These are phyloP conservation scores for Sphaeridia pumilis DNA, from an alignment of 2,888 invertebrate genomes.

Conservation along the genomic window DNA sequence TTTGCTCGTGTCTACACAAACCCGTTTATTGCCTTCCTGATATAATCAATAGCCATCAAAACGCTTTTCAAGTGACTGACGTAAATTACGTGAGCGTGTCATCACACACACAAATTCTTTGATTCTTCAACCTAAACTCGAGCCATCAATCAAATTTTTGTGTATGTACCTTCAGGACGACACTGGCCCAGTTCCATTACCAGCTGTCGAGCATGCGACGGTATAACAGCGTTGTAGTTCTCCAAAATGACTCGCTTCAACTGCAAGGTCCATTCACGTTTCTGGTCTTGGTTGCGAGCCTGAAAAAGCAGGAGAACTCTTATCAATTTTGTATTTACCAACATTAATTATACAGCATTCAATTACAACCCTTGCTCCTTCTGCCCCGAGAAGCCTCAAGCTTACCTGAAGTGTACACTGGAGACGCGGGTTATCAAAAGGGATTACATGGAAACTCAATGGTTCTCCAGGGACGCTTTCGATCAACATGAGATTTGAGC, in stretches of 20 bases:
- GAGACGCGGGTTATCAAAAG: constrained; percentile 84
- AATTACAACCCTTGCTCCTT: neutral
- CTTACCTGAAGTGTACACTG: constrained; percentile 73
- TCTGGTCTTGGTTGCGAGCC: constrained; percentile 71
- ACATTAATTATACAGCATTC: neutral
- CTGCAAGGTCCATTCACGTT: constrained; percentile 69
- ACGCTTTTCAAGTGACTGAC: neutral
- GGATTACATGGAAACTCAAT: constrained; percentile 89
- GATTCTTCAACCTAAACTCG: neutral
- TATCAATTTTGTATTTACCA: too few relatives aligned
- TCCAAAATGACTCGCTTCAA: constrained; percentile 81
- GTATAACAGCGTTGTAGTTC: constrained; percentile 84
- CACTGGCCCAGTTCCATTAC: constrained; percentile 73
- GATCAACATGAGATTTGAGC: constrained; percentile 92
- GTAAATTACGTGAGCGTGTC: too few relatives aligned
- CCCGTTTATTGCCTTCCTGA: neutral
- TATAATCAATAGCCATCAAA: neutral
- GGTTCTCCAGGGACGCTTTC: constrained; percentile 90
- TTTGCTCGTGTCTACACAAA: neutral
- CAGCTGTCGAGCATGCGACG: constrained; percentile 82
- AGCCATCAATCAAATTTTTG: neutral
- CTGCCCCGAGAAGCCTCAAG: constrained; percentile 1
- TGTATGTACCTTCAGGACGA: constrained; percentile 50
- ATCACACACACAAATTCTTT: constrained; percentile 1
- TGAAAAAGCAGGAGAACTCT: constrained; percentile 35